Base-by-base conservation (phyloP, 2,888 invertebrate genomes). In the Epiblema foenella region DNA sequence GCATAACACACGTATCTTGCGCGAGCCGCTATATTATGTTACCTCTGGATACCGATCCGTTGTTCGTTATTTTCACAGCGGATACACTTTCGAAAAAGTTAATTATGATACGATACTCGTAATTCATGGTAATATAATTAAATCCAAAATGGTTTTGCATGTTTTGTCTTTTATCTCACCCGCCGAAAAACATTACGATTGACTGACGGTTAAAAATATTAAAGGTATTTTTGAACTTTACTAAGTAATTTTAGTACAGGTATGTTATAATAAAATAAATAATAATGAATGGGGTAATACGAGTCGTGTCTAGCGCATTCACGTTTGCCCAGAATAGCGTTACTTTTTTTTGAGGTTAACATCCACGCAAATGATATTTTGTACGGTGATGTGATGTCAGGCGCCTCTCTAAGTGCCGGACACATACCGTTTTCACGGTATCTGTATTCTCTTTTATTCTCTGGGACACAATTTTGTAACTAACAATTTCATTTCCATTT, bases 341-440 rank as follows among this genome's bases (percentile, higher is more conserved):
- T 68, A 62, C 42, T 62, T 12, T 54, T 42, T 62, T 68, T 68
- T 54, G 60, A 62, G 68, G 68, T 68, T 68, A 68, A 60, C 42
- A 54, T 62, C 56, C 54, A 56, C 37, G 68, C 56, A 68, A 68
- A 68, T 56, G 62, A 63, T 56, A 68, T 68, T 62, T 29, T n/a
- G 54, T 62, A 62, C 56, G 68, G 62, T 33, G 46, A n/a, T n/a
- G 56, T 33, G 46, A 46, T 15, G 46, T n/a, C 8, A n/a, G 7
- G n/a, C 15, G 33, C 33, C 54, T 37, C 46, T 29, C 12, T 58
- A 49, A 42, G 9, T 58, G 49, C 51, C 49, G 51, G 20, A 4
- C 52, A 39, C 24, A 56, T 69, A 65, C 52, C 51, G 58, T 65
- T 69, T 33, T 51, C 29, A 12, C 64, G 33, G n/a, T 24, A 18